phyloP scores from a whole-genome alignment of 1,140 invertebrate species.

The honey bee (Apis mellifera) region DNA sequence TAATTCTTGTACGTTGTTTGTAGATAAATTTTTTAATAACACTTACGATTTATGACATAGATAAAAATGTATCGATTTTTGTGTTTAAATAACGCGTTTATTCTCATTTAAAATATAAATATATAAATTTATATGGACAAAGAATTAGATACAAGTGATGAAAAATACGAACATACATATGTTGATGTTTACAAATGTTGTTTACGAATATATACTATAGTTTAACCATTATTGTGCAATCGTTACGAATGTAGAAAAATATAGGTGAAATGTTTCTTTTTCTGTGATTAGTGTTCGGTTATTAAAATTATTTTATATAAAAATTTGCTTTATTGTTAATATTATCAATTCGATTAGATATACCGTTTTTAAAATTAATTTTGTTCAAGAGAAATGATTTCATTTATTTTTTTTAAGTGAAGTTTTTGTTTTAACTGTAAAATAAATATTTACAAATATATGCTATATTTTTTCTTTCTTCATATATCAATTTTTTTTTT shows the following conservation, averaged over 20 bases:
- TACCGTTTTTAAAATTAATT: neutral
- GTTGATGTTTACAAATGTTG: neutral
- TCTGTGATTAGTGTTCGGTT: neutral
- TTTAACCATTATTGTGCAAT: neutral
- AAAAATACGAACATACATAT: neutral
- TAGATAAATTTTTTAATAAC: neutral
- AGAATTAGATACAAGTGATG: neutral
- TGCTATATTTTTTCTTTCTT: too few relatives aligned
- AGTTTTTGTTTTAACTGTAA: neutral
- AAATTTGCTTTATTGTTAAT: neutral
- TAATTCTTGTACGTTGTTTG: neutral
- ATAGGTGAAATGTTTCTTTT: neutral
- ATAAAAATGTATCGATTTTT: neutral
- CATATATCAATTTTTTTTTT: too few relatives aligned
- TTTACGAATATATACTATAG: neutral
- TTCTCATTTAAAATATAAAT: neutral
- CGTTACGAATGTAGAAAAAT: too few relatives aligned
- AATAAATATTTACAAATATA: neutral
- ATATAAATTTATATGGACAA: too few relatives aligned
- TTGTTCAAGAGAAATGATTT: neutral
- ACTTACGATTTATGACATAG: neutral
- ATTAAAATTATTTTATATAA: neutral
- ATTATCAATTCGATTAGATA: neutral
- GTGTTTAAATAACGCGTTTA: neutral
- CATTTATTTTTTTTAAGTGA: neutral